Conservation (phyloP, 35 echinoderm and acorn worm species). For the Amphiura filiformis region DNA sequence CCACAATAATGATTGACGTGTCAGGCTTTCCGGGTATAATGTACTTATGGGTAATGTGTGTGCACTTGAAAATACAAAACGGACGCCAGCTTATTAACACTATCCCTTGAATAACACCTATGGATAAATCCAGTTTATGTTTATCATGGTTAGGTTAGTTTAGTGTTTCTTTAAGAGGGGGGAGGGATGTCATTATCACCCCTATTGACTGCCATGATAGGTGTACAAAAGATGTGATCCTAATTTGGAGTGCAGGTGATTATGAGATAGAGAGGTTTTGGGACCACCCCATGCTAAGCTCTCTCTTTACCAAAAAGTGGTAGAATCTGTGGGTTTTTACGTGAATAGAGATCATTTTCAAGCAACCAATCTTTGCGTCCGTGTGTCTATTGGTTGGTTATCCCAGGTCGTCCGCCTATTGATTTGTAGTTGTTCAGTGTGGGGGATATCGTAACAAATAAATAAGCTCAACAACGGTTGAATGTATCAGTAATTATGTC, state of each 20-base stretch:
- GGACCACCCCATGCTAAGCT: not conserved
- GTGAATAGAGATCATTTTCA: too few relatives aligned
- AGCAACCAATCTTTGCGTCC: too few relatives aligned
- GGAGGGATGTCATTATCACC: not conserved
- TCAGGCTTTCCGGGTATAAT: not conserved
- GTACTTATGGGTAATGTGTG: slow-evolving; percentile 6
- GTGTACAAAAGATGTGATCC: not conserved
- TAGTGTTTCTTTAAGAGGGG: not conserved
- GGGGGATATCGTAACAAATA: not conserved
- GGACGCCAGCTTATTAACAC: slow-evolving; percentile 1
- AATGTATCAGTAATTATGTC: slow-evolving; percentile 1
- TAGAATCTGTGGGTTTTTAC: not conserved
- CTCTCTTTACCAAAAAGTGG: not conserved
- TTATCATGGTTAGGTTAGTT: not conserved
- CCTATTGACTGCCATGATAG: not conserved
- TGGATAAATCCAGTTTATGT: not conserved
- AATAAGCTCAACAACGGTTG: too few relatives aligned
- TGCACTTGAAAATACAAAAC: not conserved
- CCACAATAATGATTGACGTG: not conserved
- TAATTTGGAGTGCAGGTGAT: not conserved
- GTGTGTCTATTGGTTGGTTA: too few relatives aligned
- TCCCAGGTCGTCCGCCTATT: too few relatives aligned
- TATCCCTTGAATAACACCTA: slow-evolving; percentile 9
- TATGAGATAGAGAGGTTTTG: not conserved
- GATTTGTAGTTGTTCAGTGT: not conserved